These are phyloP conservation scores for Boulengeromyrus knoepffleri DNA, from an alignment of 2,113 vertebrate species.

Conservation along the genomic window DNA sequence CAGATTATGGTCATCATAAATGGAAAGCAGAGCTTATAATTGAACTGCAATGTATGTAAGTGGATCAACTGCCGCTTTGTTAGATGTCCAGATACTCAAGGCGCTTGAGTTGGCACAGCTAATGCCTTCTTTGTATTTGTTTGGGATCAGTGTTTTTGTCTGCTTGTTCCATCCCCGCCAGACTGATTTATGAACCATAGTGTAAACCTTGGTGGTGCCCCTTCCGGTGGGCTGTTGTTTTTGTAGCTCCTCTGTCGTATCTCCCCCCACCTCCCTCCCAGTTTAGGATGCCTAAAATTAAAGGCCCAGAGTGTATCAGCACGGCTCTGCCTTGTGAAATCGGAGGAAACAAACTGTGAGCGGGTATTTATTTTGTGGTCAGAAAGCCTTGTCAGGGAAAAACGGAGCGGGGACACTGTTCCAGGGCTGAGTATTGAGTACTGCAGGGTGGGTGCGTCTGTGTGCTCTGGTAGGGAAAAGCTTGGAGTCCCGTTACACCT, in stretches of 20 bases:
- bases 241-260: background rate
- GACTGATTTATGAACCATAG: background rate
- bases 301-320: background rate
- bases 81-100: background rate
- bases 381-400: slow-evolving; percentile 5
- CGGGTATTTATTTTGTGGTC: slow-evolving; percentile 13
- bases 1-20: background rate
- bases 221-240: background rate
- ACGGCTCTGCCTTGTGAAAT: background rate
- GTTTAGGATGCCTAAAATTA: background rate
- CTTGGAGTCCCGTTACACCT: background rate
- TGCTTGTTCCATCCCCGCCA: background rate
- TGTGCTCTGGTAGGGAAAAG: background rate
- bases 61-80: slow-evolving; percentile 1
- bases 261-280: background rate
- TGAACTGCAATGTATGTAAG: background rate
- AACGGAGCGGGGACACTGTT: background rate
- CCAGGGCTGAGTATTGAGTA: background rate
- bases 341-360: background rate
- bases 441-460: background rate
- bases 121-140: background rate
- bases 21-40: background rate
- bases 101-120: background rate
- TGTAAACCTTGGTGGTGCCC: background rate
- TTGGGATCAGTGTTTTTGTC: background rate